Evolutionary conservation across 2,888 invertebrate species (phyloP).

Genomic region (Leptinotarsa haldemani): DNA sequence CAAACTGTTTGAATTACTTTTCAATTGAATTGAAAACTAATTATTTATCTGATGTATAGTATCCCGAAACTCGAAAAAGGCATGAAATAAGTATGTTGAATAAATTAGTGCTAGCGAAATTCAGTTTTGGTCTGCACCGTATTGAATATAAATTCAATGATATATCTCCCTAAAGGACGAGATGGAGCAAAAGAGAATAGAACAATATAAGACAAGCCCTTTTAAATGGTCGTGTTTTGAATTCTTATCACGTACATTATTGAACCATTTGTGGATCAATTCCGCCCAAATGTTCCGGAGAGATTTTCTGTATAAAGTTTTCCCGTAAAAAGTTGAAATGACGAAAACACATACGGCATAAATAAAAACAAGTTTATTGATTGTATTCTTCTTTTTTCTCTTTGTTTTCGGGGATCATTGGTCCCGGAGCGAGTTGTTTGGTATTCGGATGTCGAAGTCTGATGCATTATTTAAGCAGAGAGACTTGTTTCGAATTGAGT

Average conservation of each 20-base stretch:
- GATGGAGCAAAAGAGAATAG: slow-evolving; percentile 10
- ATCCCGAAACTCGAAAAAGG: not conserved
- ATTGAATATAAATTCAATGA: slow-evolving; percentile 19
- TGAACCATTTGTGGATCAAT: slow-evolving; percentile 58
- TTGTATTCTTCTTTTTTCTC: slow-evolving; percentile 48
- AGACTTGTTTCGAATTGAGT: slow-evolving; percentile 43
- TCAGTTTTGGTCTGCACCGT: not conserved
- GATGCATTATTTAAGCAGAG: slow-evolving; percentile 55
- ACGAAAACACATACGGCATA: slow-evolving; percentile 55
- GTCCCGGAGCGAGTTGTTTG: slow-evolving; percentile 42
- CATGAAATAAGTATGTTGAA: not conserved
- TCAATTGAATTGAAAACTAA: no score
- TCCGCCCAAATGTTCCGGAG: slow-evolving; percentile 41
- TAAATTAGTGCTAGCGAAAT: not conserved
- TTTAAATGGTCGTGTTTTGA: slow-evolving; percentile 39
- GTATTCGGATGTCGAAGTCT: slow-evolving; percentile 51
- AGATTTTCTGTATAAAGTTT: slow-evolving; percentile 51
- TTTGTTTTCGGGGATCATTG: slow-evolving; percentile 24
- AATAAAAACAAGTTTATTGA: slow-evolving; percentile 56
- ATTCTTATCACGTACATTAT: slow-evolving; percentile 58
- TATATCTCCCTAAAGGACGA: not conserved
- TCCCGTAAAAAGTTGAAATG: slow-evolving; percentile 53
- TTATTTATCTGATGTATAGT: no score
- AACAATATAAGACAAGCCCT: slow-evolving; percentile 26
- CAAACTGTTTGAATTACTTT: no score